Evolutionary conservation across 1,140 invertebrate genomes (phyloP), one percentile per base, ranked within the genome.

Genomic region (Drosophila arawakana): DNA sequence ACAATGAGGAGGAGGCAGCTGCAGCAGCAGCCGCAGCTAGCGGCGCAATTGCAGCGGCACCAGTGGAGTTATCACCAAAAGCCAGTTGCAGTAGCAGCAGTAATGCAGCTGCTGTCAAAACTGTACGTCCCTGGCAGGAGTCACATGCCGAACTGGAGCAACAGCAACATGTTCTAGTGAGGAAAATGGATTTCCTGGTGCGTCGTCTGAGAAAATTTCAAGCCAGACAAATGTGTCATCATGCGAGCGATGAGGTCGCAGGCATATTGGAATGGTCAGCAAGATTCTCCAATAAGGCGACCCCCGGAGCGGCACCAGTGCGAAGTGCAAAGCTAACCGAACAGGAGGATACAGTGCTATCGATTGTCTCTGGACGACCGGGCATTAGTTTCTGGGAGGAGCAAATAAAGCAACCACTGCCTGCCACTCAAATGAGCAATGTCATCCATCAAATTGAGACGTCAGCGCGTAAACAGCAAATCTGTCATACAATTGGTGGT

Each of bases 181-280:
- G 95, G 18, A 93, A 95, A 75, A 94, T 95, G 60, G 95, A 96
- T 4, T 95, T 96, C 88, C 91, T 98, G 55, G 78, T 96, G 75
- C 93, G 96, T 62, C 93, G 97, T 49, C 92, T 97, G 41, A 93
- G 95, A 1, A 97, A 97, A 83, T 91, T 97, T 7, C 96, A 98
- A 91, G 94, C 95, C 0, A 93, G 94, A 55, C 93, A 95, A 13
- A 93, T 97, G 73, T 96, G 96, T 10, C 94, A 94, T 55, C 96
- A 97, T 89, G 93, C 95, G 25, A 95, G 95, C 57, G 95, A 96
- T 65, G 96, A 98, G 91, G 94, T 96, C 2, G 94, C 94, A 11
- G 94, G 95, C 61, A 94, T 97, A 62, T 93, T 97, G 85, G 95
- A 96, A 86, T 92, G 96, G 90, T 94, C 96, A 44, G 94, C 95